phyloP scores from a whole-genome alignment of 2,113 vertebrate species.

The Leptocoma aspasia region DNA sequence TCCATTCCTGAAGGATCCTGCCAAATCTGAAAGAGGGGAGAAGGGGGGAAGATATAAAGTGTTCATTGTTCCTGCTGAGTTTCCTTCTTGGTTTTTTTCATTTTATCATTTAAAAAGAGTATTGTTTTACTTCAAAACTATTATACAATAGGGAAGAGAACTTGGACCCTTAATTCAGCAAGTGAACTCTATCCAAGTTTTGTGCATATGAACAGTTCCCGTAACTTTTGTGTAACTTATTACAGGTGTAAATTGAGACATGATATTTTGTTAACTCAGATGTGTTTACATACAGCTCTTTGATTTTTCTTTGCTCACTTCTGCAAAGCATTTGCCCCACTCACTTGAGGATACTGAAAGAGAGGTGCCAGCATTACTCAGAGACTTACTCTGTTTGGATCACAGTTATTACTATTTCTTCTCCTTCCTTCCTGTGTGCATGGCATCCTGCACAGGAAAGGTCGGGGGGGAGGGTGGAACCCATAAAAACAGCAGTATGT shows the following conservation, averaged over 20 bases:
- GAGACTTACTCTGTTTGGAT: background rate
- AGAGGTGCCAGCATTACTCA: background rate
- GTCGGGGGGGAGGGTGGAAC: background rate
- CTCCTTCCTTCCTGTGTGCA: slow-evolving; percentile 15
- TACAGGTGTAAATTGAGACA: background rate
- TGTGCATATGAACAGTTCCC: background rate
- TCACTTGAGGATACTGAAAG: background rate
- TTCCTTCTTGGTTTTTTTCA: background rate
- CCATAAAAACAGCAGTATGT: background rate
- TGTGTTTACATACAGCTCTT: background rate
- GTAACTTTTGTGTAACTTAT: background rate
- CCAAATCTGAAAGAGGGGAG: background rate
- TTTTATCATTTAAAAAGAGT: background rate
- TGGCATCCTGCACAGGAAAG: background rate
- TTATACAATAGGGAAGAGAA: background rate
- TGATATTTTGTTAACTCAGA: background rate
- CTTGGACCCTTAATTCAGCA: background rate
- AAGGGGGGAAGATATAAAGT: background rate
- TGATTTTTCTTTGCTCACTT: background rate
- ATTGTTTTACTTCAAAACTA: slow-evolving; percentile 14
- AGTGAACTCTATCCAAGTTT: background rate
- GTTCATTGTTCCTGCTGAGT: slow-evolving; percentile 23
- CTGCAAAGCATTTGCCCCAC: background rate
- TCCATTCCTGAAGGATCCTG: slow-evolving; percentile 24
- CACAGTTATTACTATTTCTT: background rate